phyloP scores from a whole-genome alignment of 2,888 invertebrate genomes.

The Cantharis rufa region DNA sequence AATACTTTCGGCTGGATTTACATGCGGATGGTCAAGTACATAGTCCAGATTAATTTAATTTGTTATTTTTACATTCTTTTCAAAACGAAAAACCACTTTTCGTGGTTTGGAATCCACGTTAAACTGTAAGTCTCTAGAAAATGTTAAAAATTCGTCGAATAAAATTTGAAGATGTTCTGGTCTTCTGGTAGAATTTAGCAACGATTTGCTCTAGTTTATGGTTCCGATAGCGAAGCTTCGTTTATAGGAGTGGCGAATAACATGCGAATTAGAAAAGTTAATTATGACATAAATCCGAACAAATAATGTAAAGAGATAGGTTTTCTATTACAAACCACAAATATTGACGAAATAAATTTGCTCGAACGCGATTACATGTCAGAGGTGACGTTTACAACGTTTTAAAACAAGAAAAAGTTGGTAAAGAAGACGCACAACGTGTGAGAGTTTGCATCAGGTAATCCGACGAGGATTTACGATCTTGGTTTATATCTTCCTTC shows the following conservation, averaged over 20 bases:
- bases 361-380: constrained; percentile 46
- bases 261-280: not conserved
- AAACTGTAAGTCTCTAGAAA: too few relatives aligned
- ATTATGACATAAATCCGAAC: constrained; percentile 1
- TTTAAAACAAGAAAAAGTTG: constrained; percentile 43
- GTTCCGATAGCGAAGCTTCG: not conserved
- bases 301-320: constrained; percentile 22
- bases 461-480: constrained; percentile 43
- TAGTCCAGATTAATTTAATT: too few relatives aligned
- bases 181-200: too few relatives aligned
- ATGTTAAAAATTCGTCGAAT: too few relatives aligned
- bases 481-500: constrained; percentile 36
- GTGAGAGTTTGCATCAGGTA: constrained; percentile 43
- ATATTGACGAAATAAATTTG: constrained; percentile 46
- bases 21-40: too few relatives aligned
- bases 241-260: not conserved
- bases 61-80: too few relatives aligned
- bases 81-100: too few relatives aligned
- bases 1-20: too few relatives aligned
- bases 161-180: too few relatives aligned
- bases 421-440: constrained; percentile 38
- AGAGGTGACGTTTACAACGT: constrained; percentile 47
- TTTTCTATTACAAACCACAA: constrained; percentile 44
- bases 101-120: too few relatives aligned
- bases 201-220: not conserved